phyloP scores from a whole-genome alignment of 2,888 invertebrate genomes.

The Lingula anatina region DNA sequence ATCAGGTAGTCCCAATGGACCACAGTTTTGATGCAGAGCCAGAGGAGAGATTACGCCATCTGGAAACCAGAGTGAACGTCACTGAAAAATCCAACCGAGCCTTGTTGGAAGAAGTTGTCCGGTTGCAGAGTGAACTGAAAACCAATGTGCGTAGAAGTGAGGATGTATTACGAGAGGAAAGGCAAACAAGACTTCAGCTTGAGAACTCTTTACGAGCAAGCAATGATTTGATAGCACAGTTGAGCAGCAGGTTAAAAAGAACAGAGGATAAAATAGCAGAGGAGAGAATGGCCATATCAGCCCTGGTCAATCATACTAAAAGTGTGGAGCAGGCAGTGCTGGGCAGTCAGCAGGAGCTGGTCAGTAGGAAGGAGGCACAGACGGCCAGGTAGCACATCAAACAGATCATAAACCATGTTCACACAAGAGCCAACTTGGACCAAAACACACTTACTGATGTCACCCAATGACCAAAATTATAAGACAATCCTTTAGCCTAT shows the following conservation, averaged over 20 bases:
- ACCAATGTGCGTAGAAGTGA: conserved; percentile 35
- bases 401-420: too few species aligned
- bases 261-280: conserved; percentile 45
- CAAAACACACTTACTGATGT: too few species aligned
- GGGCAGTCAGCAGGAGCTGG: conserved; percentile 41
- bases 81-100: conserved; percentile 51
- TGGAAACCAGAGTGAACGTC: conserved; percentile 44
- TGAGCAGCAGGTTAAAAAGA: conserved; percentile 35
- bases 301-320: conserved; percentile 41
- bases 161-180: conserved; percentile 41
- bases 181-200: conserved; percentile 36
- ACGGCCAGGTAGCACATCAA: conserved; percentile 27
- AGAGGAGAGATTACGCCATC: conserved; percentile 32
- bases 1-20: conserved; percentile 20
- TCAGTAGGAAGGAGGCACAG: conserved; percentile 34
- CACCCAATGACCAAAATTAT: too few species aligned
- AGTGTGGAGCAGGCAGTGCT: conserved; percentile 44
- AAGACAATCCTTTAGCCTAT: too few species aligned
- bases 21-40: conserved; percentile 24
- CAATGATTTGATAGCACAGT: conserved; percentile 42
- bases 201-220: conserved; percentile 41
- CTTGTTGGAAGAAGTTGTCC: conserved; percentile 48
- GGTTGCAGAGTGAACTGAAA: conserved; percentile 45
- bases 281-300: conserved; percentile 35
- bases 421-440: too few species aligned